phyloP scores from a whole-genome alignment of 2,797 vertebrate species.

The Microhierax caerulescens region DNA sequence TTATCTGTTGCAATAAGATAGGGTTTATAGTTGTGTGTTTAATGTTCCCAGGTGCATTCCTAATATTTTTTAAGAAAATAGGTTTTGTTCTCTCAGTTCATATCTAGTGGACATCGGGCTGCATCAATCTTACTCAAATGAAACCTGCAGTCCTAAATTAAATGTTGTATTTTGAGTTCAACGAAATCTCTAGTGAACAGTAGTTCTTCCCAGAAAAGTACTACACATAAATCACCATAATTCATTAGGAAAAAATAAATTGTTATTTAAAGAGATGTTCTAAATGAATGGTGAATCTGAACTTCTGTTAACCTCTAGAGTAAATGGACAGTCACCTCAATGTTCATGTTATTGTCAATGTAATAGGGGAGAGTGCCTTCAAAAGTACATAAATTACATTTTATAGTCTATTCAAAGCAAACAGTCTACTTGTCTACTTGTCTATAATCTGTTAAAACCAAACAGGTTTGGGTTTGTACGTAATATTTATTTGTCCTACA shows the following conservation, averaged over 20 bases:
- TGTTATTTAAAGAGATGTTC: background rate
- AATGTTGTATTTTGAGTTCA: conserved; percentile 14
- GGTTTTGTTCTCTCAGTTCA: background rate
- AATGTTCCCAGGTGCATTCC: background rate
- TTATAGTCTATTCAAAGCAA: background rate
- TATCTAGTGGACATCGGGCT: background rate
- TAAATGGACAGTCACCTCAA: background rate
- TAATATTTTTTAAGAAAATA: background rate
- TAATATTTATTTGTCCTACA: background rate
- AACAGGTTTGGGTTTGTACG: background rate
- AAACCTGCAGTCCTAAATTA: conserved; percentile 1
- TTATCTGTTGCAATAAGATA: background rate
- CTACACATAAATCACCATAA: conserved; percentile 36
- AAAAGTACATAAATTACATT: background rate
- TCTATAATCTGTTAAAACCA: background rate
- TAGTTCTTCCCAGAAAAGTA: background rate
- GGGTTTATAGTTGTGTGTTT: background rate
- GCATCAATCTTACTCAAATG: conserved; percentile 28
- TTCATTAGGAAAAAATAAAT: background rate
- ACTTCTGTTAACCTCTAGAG: background rate
- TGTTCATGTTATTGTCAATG: background rate
- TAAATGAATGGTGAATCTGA: background rate
- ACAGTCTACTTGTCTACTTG: background rate
- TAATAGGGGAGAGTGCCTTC: background rate
- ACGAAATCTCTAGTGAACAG: conserved; percentile 7